These are phyloP conservation scores for Neuroterus valhalla DNA, from an alignment of 1,140 invertebrate genomes.

Conservation along the genomic window DNA sequence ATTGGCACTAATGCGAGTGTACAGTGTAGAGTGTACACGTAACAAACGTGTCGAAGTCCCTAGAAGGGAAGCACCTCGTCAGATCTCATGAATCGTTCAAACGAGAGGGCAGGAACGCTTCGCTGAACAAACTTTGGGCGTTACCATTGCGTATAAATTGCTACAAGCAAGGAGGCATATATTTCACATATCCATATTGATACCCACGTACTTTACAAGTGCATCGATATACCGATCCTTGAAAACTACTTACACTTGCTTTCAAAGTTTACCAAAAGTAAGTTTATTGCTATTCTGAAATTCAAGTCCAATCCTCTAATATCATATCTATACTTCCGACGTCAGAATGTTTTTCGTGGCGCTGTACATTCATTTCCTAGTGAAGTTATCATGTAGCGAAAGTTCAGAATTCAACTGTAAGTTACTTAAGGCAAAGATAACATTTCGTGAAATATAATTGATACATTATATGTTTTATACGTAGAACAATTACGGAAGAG, in stretches of 20 bases:
- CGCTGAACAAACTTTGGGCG: conserved; percentile 47
- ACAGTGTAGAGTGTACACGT: conserved; percentile 1
- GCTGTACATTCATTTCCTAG: too few species aligned
- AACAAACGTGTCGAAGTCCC: conserved; percentile 19
- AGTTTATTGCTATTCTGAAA: too few species aligned
- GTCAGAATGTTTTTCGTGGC: too few species aligned
- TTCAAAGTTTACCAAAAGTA: background rate
- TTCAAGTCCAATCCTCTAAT: too few species aligned
- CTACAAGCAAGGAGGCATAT: conserved; percentile 13
- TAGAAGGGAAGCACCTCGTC: background rate
- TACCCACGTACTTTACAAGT: background rate
- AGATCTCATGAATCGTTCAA: conserved; percentile 19
- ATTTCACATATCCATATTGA: background rate
- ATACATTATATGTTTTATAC: too few species aligned
- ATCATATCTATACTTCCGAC: too few species aligned
- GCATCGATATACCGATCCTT: conserved; percentile 2
- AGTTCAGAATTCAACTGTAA: too few species aligned
- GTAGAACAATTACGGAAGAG: too few species aligned
- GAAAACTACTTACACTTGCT: background rate
- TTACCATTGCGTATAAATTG: conserved; percentile 31
- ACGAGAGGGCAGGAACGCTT: conserved; percentile 40
- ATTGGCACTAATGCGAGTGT: background rate
- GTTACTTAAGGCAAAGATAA: too few species aligned
- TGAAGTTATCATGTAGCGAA: too few species aligned
- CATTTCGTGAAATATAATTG: too few species aligned